Base-by-base conservation (phyloP, 2,888 invertebrate species). In the Xylota sylvarum region DNA sequence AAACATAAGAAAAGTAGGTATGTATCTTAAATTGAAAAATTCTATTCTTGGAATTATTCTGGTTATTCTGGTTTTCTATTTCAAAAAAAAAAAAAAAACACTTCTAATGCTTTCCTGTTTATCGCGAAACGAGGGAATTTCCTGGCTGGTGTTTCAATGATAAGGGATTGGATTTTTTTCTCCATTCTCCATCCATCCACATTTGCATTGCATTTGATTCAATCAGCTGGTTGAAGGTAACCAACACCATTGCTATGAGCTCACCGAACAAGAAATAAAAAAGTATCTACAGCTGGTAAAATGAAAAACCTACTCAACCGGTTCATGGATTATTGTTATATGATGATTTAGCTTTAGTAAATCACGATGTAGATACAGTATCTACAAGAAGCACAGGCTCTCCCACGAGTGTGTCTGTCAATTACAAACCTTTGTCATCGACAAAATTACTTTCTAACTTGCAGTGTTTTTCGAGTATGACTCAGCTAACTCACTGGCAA, bases 361-460 rank as follows among this genome's bases (percentile, higher is more conserved):
- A 74, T 74, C 60, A 50, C 65, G 60, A 55, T 35, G 12, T 32
- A 52, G 69, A 62, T 62, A 60, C 65, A 74, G 67, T 37, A 56
- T 56, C 60, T 62, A 43, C n/a, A 9, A 46, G 48, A 64, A 23
- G 43, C 32, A 32, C 27, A 10, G 40, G 4, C 12, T 40, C n/a
- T 40, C n/a, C 35, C 9, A 6, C 10, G 23, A 70, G 62, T 78
- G 50, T 30, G 37, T 58, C 67, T 69, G 32, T 62, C 62, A 55
- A 37, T 79, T 55, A 55, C 48, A 19, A 60, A 52, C 17, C 50
- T 73, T 52, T 60, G 65, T 80, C 65, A 14, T 52, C 37, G 52
- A 62, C 17, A 43, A 37, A 52, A 55, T 55, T 69, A 81, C 81
- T 81, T 81, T 81, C 81, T 76, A 69, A 69, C 46, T 56, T 69